Conservation (phyloP, 2,888 invertebrate genomes). For the Cryptus armator region DNA sequence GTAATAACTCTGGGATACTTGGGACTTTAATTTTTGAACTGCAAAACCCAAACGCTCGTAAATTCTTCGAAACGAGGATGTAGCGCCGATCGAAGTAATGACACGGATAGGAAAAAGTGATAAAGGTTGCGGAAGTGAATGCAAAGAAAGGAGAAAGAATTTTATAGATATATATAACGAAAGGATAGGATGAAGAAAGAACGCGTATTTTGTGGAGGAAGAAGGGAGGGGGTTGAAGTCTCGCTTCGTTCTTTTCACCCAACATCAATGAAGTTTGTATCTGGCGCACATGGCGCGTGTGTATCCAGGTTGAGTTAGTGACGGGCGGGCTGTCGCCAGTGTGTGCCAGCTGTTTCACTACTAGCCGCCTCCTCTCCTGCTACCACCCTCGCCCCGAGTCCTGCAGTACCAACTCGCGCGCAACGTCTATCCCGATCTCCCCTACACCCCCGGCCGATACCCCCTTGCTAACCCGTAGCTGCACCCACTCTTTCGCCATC, state of each 20-base stretch:
- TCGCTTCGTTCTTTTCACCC: conserved; percentile 77
- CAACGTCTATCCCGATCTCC: conserved; percentile 31
- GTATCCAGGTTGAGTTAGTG: conserved; percentile 84
- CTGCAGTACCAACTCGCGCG: conserved; percentile 56
- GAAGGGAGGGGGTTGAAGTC: conserved; percentile 76
- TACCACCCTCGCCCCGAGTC: conserved; percentile 30
- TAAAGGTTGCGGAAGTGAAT: conserved; percentile 18
- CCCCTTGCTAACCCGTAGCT: background rate
- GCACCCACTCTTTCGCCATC: conserved; percentile 14
- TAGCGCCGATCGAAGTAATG: conserved; percentile 29
- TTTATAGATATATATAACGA: background rate
- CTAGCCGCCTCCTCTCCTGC: conserved; percentile 73
- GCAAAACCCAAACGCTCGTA: background rate
- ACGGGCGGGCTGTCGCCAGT: conserved; percentile 84
- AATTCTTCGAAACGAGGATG: background rate
- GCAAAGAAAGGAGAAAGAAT: conserved; percentile 3
- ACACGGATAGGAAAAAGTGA: conserved; percentile 30
- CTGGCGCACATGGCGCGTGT: conserved; percentile 83
- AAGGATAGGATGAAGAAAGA: conserved; percentile 43
- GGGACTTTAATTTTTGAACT: conserved; percentile 31
- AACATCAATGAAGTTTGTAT: conserved; percentile 85
- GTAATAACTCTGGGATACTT: too few species aligned
- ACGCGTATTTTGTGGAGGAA: conserved; percentile 69
- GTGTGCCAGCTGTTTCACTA: conserved; percentile 84
- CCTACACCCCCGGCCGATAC: conserved; percentile 15